Percentiles rank a stretch among this genome's conserved stretches.
Evolutionary conservation across 2,113 vertebrate genomes (phyloP).

Genomic region (Antigone vipio): DNA sequence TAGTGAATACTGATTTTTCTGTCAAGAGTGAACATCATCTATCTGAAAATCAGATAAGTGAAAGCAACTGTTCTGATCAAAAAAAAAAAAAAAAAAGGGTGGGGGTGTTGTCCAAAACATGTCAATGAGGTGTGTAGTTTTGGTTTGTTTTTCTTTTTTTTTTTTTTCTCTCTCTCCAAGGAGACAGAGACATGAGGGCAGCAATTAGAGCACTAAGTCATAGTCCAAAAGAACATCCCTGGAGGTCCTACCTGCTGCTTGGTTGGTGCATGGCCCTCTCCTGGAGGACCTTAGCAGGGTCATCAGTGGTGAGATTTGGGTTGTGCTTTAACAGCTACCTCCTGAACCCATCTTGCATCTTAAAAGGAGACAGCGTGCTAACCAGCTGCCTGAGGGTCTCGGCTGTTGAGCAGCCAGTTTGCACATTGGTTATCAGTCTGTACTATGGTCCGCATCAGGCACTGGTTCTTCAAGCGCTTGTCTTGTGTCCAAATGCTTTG

Average conservation of each 20-base stretch:
- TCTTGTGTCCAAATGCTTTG: not conserved
- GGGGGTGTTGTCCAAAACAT: not conserved
- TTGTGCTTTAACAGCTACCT: not conserved
- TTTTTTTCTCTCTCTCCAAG: not conserved
- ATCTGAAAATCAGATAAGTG: not conserved
- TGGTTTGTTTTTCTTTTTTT: no score
- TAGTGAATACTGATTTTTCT: not conserved
- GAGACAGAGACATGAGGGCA: not conserved
- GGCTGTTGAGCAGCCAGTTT: not conserved
- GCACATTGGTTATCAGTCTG: no score
- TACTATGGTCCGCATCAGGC: not conserved
- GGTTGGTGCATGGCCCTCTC: not conserved
- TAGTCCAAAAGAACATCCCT: accelerated
- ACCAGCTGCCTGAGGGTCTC: not conserved
- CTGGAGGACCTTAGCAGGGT: not conserved
- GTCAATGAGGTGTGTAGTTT: not conserved
- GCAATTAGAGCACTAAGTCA: not conserved
- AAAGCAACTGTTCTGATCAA: not conserved
- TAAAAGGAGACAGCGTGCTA: not conserved
- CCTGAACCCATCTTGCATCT: not conserved
- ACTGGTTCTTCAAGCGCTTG: not conserved
- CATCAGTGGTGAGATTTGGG: not conserved
- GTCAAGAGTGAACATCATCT: not conserved
- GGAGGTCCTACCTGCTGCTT: not conserved
- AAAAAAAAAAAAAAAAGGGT: not conserved